These are phyloP conservation scores for Rhodeus uyekii DNA, from an alignment of 2,797 vertebrate genomes.

Conservation along the genomic window DNA sequence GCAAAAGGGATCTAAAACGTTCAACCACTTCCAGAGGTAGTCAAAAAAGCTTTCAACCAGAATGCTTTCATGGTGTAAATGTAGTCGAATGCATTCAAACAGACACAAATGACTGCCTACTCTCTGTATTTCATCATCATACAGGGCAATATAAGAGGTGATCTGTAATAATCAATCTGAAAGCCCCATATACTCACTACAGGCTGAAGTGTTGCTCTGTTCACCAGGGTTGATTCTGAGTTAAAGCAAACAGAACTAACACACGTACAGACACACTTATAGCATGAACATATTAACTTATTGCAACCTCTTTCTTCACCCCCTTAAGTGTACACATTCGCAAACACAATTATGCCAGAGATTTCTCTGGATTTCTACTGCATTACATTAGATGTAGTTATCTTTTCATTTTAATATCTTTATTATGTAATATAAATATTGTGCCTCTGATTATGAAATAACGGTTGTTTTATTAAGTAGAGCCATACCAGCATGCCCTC, in stretches of 20 bases:
- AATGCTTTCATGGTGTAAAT: neutral
- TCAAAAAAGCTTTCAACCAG: too few relatives aligned
- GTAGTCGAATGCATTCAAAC: neutral
- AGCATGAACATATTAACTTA: neutral
- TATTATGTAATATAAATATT: neutral
- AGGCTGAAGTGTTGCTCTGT: slow-evolving; percentile 19
- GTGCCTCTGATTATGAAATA: neutral
- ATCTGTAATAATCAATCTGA: slow-evolving; percentile 25
- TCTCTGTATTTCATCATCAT: neutral
- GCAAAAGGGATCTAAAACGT: neutral
- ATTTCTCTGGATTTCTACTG: neutral
- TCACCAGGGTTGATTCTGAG: neutral
- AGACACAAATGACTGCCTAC: neutral
- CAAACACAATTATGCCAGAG: neutral
- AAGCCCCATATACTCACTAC: slow-evolving; percentile 16
- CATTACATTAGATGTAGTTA: neutral
- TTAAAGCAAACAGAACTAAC: neutral
- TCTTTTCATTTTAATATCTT: neutral
- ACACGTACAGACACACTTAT: neutral
- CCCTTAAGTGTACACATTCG: neutral
- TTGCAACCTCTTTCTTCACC: neutral
- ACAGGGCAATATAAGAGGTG: neutral
- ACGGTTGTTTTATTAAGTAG: neutral
- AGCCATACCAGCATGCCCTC: neutral
- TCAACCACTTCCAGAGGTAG: neutral